Percentiles rank a stretch among this genome's conserved stretches.
These are phyloP conservation scores for Benthochromis sp. DNA, from an alignment of 2,113 vertebrate genomes.

Conservation along the genomic window DNA sequence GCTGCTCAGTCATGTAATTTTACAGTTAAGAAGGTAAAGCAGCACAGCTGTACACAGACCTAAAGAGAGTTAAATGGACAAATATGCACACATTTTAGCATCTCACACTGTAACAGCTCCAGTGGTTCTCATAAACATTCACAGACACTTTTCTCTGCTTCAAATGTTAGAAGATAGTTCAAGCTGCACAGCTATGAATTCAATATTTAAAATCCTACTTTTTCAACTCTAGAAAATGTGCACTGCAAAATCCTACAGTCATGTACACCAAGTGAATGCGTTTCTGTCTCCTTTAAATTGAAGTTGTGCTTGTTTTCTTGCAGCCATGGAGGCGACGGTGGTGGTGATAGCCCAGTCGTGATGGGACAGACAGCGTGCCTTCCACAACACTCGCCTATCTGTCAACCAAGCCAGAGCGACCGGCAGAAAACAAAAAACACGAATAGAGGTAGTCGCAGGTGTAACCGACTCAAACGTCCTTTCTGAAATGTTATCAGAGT, in stretches of 20 bases:
- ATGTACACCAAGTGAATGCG: background rate
- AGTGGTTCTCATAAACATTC: background rate
- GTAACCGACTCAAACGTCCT: background rate
- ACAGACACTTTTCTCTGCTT: background rate
- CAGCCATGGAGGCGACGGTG: conserved; percentile 11
- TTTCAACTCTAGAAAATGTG: background rate
- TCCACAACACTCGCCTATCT: conserved; percentile 18
- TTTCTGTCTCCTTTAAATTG: background rate
- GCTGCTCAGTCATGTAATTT: conserved; percentile 50
- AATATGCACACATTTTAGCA: background rate
- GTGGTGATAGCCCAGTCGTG: conserved; percentile 29
- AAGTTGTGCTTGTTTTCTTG: conserved; percentile 11
- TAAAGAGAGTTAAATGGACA: background rate
- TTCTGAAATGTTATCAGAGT: background rate
- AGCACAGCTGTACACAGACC: background rate
- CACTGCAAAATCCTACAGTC: background rate
- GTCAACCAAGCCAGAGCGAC: background rate
- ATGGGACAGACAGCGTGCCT: conserved; percentile 37
- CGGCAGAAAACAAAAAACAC: background rate
- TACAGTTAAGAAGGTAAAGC: conserved; percentile 34
- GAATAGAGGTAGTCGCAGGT: background rate
- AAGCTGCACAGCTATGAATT: background rate
- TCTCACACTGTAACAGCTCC: background rate
- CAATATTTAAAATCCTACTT: background rate
- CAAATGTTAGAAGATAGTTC: background rate